Evolutionary conservation across 1,140 invertebrate genomes (phyloP), one percentile per base, ranked within the genome.

Genomic region (Tetragonula clypearis): DNA sequence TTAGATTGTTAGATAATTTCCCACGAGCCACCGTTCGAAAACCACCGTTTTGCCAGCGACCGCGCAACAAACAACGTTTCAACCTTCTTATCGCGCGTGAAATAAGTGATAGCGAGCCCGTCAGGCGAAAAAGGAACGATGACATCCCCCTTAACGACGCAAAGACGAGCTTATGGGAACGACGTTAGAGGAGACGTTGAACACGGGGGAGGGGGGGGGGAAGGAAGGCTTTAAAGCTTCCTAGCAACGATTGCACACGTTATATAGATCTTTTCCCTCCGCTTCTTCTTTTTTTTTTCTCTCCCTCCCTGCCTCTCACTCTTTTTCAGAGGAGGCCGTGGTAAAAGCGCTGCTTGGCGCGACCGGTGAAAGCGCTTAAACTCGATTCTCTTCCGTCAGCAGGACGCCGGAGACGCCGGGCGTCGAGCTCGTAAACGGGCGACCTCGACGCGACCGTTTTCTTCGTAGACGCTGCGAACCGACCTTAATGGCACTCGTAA

Each of bases 401-500:
- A 74, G 41, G 68, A 72, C 30, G 60, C 26, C 30, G 35, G 41
- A 75, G 72, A 76, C 82, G 53, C 19, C 74, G 69, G 66, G 19
- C 73, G 73, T 56, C 49, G 79, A 49, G 41, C 86, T 90, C 91
- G 86, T 91, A 92, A 92, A 91, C 71, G 84, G 72, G 75, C 30
- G 30, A 30, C 49, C 76, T 62, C 66, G 77, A 86, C 73, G 41
- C 30, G 75, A 26, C 71, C 79, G 62, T 86, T 88, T 90, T 86
- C 86, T 81, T 71, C 49, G n/a, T n/a, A 23, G 53, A 41, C 66
- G 56, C 58, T 79, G 26, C 76, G 65, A 49, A 81, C 68, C 79
- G 74, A 73, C 86, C 88, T 92, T 93, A 92, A 92, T 90, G 90
- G 86, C 49, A 49, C 85, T 92, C 92, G 90, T 92, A 93, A 92